A percentile compares a stretch with the other conserved stretches of the same genome.
Evolutionary conservation across 2,113 vertebrate species (phyloP).

Genomic region (Tenrec ecaudatus): DNA sequence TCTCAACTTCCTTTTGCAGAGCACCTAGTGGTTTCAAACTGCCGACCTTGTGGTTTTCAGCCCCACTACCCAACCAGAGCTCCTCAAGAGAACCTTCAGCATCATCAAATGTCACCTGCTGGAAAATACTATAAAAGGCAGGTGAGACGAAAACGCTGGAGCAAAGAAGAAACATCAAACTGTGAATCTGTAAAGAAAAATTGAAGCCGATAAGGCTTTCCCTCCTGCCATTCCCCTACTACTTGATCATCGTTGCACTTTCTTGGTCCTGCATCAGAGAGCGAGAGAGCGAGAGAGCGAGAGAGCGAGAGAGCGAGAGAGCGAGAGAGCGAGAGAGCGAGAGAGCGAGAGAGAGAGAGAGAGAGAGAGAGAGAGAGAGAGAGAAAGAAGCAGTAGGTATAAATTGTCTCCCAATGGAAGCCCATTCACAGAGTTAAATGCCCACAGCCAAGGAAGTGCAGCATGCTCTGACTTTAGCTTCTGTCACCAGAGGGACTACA

Average conservation of each 20-base stretch:
- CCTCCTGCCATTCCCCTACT: not conserved
- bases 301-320: not conserved
- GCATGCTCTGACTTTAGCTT: not conserved
- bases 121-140: conserved; percentile 3
- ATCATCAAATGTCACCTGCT: not conserved
- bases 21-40: no score
- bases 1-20: no score
- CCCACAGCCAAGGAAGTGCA: not conserved
- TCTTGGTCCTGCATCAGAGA: not conserved
- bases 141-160: not conserved
- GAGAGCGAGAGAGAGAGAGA: not conserved
- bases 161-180: not conserved
- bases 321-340: not conserved
- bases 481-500: not conserved
- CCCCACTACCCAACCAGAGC: not conserved
- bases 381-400: not conserved
- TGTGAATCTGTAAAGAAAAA: conserved; percentile 15
- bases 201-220: conserved; percentile 2
- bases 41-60: no score
- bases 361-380: no score
- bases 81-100: not conserved
- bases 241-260: not conserved
- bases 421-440: not conserved
- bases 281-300: not conserved
- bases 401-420: not conserved